Evolutionary conservation across 2,113 vertebrate genomes (phyloP).

Genomic region (Cyphomyrus discorhynchus): DNA sequence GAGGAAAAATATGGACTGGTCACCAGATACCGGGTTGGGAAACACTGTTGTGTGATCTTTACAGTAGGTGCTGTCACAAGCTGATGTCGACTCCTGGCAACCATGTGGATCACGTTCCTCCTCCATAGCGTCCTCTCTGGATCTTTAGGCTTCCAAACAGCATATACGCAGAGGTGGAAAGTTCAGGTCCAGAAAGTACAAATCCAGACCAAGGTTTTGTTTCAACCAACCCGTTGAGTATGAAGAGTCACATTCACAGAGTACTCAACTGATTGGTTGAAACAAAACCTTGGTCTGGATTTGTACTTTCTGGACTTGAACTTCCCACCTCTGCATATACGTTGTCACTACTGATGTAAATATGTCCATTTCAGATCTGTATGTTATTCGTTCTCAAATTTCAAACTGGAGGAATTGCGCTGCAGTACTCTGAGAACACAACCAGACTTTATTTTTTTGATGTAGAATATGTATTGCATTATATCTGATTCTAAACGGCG

Average conservation of each 20-base stretch:
- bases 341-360: background rate
- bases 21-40: background rate
- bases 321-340: background rate
- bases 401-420: background rate
- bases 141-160: background rate
- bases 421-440: background rate
- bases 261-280: too few relatives aligned
- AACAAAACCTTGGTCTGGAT: too few relatives aligned
- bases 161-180: too few relatives aligned
- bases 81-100: background rate
- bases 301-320: too few relatives aligned
- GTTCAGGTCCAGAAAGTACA: too few relatives aligned
- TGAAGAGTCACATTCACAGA: too few relatives aligned
- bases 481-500: too few relatives aligned
- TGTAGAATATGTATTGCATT: too few relatives aligned
- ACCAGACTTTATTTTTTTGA: too few relatives aligned
- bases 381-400: background rate
- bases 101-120: background rate
- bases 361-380: background rate
- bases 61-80: background rate
- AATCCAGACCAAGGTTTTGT: too few relatives aligned
- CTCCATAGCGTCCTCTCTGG: background rate
- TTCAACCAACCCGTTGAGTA: too few relatives aligned
- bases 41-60: background rate
- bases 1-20: background rate